Base-by-base conservation (phyloP, 2,113 vertebrate species). In the Ibidorhyncha struthersii region DNA sequence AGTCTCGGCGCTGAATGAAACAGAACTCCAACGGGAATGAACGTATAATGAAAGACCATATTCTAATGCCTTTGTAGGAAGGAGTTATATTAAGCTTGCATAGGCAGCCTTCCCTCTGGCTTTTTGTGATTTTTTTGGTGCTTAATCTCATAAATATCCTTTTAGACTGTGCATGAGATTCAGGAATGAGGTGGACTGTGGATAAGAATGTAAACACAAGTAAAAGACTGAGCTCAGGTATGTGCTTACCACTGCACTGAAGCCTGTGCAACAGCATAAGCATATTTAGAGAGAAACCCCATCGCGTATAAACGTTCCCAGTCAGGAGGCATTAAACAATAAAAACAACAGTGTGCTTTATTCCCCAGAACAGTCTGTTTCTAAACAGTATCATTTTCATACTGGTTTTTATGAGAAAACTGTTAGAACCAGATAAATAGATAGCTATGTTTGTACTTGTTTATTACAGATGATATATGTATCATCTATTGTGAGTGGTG, bases 251-350 rank as follows among this genome's bases (percentile, higher is more conserved):
- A 36, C 65, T 81, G 50, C 72, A 47, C 5, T 50, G 69, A 86
- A 85, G 76, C 52, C 66, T 83, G 14, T 71, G 67, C 58, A 90
- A 62, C 50, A 87, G 26, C 52, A 49, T 22, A 58, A 94, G 63
- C 36, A 7, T 89, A 63, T 84, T 74, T 77, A 67, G 87, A 89
- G 82, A 90, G 63, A 89, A 94, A 49, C 29, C 79, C 70, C 21
- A 30, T 71, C 2, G 47, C 0, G 26, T 70, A 2, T 81, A 92
- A 89, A 43, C 79, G 84, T 74, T 96, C 81, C 61, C 43, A 89
- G 70, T 86, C 77, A 89, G 89, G 72, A 94, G 80, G 73, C 89
- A 63, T 86, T 93, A 76, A 94, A 80, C 89, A 91, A 59, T 90
- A 89, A 93, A 82, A 94, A 84, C 93, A 96, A 81, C 77, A 82